A percentile compares a stretch with the other conserved stretches of the same genome.
These are phyloP conservation scores for Argentina silus DNA, from an alignment of 2,797 vertebrate species.

Conservation along the genomic window DNA sequence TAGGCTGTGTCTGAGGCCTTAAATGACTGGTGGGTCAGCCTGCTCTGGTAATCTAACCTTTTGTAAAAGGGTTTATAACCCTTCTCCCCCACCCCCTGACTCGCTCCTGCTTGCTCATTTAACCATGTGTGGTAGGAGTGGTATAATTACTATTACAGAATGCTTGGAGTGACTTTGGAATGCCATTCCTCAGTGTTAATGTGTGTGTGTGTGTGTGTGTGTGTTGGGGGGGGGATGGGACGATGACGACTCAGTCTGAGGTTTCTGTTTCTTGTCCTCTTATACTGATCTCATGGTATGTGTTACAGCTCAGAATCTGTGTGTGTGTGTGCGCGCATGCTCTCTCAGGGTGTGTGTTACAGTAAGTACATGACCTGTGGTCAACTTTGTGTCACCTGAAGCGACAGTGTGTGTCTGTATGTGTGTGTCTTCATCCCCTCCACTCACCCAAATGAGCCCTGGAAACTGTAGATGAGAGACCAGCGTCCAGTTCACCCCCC, in stretches of 20 bases:
- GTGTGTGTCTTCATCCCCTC: slow-evolving; percentile 9
- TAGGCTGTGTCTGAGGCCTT: slow-evolving; percentile 14
- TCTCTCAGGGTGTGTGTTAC: slow-evolving; percentile 26
- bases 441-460: slow-evolving; percentile 49
- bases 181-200: not conserved
- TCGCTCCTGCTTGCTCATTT: not conserved
- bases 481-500: slow-evolving; percentile 41
- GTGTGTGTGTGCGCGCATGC: slow-evolving; percentile 1
- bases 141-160: slow-evolving; percentile 13
- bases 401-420: slow-evolving; percentile 7
- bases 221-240: not conserved
- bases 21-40: not conserved
- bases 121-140: slow-evolving; percentile 2
- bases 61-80: slow-evolving; percentile 34
- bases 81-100: not conserved
- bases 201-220: not conserved
- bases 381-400: slow-evolving; percentile 47
- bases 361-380: slow-evolving; percentile 34
- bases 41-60: slow-evolving; percentile 29
- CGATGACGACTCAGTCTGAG: not conserved
- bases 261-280: no score
- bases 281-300: not conserved
- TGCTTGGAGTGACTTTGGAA: slow-evolving; percentile 2
- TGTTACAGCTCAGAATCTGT: not conserved
- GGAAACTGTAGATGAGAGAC: slow-evolving; percentile 56